Conservation (phyloP, 1,140 invertebrate genomes). For the Laupala kohalensis region DNA sequence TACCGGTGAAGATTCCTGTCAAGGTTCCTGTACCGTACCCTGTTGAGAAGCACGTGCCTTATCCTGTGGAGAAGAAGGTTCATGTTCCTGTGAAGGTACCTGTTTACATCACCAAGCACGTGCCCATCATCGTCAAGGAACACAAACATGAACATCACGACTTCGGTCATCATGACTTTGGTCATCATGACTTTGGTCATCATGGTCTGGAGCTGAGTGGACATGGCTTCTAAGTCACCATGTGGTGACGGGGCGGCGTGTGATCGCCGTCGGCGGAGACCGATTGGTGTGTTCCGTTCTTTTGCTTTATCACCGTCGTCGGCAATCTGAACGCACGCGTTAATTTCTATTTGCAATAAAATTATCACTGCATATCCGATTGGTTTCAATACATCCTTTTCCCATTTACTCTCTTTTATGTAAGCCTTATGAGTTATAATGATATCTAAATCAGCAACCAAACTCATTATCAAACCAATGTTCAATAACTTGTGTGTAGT, state of each 20-base stretch:
- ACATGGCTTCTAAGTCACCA: background rate
- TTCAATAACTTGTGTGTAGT: too few species aligned
- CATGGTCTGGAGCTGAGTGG: background rate
- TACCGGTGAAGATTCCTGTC: background rate
- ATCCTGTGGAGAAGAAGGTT: slow-evolving; percentile 1
- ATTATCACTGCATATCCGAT: too few species aligned
- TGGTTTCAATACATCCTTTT: too few species aligned
- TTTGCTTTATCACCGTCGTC: too few species aligned
- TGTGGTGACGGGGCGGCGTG: background rate
- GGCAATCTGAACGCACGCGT: too few species aligned
- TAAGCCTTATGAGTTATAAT: too few species aligned
- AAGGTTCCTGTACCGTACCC: background rate
- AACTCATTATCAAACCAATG: too few species aligned
- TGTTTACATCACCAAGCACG: background rate
- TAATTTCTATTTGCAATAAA: too few species aligned
- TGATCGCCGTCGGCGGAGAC: background rate
- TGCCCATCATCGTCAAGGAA: background rate
- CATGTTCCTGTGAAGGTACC: background rate
- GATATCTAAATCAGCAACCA: too few species aligned
- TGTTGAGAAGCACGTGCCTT: background rate
- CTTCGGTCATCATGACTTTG: background rate
- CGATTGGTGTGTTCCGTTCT: too few species aligned
- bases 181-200: background rate
- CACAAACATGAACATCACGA: background rate
- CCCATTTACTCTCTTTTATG: too few species aligned